A percentile compares a stretch with the other conserved stretches of the same genome.
Evolutionary conservation across 1,140 invertebrate species (phyloP).

Genomic region (Armadillidium nasatum): DNA sequence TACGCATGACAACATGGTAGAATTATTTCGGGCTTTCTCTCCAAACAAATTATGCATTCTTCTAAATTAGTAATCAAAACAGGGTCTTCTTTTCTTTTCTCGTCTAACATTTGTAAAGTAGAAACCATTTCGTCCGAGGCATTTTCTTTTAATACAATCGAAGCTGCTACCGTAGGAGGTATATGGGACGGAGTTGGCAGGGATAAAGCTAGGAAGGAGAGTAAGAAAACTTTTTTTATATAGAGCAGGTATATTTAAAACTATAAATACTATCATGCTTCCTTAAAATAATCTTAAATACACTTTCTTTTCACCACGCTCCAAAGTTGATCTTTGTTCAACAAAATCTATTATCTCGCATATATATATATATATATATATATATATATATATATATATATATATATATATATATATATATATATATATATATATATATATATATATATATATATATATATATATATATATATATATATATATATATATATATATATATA

Average conservation of each 20-base stretch:
- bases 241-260: too few species aligned
- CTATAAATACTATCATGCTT: too few species aligned
- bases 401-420: slow-evolving; percentile 1
- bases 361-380: not conserved
- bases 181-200: slow-evolving; percentile 10
- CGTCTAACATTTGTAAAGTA: not conserved
- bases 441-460: not conserved
- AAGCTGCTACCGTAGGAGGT: slow-evolving; percentile 35
- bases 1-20: slow-evolving; percentile 64
- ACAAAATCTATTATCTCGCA: too few species aligned
- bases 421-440: not conserved
- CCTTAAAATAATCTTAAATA: too few species aligned
- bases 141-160: slow-evolving; percentile 25
- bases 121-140: not conserved
- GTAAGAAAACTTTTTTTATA: too few species aligned
- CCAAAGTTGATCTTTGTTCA: too few species aligned
- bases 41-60: slow-evolving; percentile 68
- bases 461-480: slow-evolving; percentile 11
- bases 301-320: too few species aligned
- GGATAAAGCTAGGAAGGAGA: not conserved
- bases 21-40: slow-evolving; percentile 61
- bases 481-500: slow-evolving; percentile 2
- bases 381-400: slow-evolving; percentile 1
- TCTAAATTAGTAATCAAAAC: slow-evolving; percentile 44
- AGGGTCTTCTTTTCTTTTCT: slow-evolving; percentile 34